Evolutionary conservation across 2,113 vertebrate genomes (phyloP).

Genomic region (Noctilio leporinus): DNA sequence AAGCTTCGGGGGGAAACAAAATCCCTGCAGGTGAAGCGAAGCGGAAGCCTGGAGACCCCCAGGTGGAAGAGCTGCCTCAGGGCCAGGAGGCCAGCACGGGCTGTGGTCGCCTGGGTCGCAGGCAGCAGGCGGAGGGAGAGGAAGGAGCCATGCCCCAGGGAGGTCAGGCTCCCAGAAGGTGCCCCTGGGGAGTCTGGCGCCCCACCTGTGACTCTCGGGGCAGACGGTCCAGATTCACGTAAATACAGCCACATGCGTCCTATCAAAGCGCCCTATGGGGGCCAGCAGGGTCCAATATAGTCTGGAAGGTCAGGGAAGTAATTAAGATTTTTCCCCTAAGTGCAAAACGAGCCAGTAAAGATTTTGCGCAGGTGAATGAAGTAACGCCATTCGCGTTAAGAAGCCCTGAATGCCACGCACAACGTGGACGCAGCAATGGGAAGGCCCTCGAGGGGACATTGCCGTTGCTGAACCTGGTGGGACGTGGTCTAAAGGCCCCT

Average conservation of each 20-base stretch:
- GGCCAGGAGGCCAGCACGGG: not conserved
- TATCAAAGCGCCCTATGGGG: not conserved
- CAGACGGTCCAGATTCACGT: not conserved
- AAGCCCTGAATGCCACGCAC: not conserved
- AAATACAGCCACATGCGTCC: accelerated
- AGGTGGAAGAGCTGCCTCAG: accelerated
- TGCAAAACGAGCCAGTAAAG: not conserved
- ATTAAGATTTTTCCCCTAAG: not conserved
- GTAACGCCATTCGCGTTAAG: too few relatives aligned
- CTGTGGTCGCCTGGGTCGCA: not conserved
- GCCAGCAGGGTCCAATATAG: not conserved
- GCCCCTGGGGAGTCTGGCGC: too few relatives aligned
- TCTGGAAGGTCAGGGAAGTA: not conserved
- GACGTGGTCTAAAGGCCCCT: not conserved
- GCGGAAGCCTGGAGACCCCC: not conserved
- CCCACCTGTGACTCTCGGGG: not conserved
- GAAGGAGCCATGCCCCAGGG: accelerated
- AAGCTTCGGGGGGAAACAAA: not conserved
- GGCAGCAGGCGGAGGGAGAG: accelerated
- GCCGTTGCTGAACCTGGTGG: not conserved
- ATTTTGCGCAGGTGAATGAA: not conserved
- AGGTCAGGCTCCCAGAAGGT: too few relatives aligned
- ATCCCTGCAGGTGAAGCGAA: not conserved
- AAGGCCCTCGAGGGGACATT: not conserved
- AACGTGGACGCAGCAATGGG: not conserved